Conservation (phyloP, 2,888 invertebrate species). For the Nemurella pictetii region DNA sequence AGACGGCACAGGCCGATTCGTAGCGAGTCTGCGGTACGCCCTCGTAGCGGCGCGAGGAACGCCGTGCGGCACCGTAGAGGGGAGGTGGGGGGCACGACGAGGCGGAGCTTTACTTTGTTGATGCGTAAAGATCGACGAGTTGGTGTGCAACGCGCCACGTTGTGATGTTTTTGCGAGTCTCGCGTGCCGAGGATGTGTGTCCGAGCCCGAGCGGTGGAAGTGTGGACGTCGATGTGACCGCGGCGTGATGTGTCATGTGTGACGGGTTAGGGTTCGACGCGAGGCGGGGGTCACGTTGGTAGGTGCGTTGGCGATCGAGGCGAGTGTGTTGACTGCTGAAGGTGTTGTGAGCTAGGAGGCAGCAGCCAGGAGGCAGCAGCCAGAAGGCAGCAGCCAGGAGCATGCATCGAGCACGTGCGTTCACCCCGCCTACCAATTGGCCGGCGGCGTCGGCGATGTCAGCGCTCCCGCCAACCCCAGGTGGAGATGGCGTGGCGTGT, state of each 20-base stretch:
- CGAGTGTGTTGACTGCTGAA: neutral
- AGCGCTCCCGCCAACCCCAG: neutral
- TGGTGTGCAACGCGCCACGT: neutral
- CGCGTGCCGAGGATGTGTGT: no score
- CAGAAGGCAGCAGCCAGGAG: no score
- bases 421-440: neutral
- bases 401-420: neutral
- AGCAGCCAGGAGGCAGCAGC: no score
- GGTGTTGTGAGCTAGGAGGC: no score
- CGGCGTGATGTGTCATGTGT: neutral
- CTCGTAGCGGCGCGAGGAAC: slow-evolving; percentile 26
- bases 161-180: neutral
- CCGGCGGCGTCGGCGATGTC: neutral
- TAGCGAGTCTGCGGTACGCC: neutral
- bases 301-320: neutral
- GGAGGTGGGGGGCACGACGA: slow-evolving; percentile 28
- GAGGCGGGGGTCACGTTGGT: neutral
- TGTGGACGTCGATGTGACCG: neutral
- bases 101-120: slow-evolving; percentile 4
- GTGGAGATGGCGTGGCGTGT: neutral
- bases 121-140: slow-evolving; percentile 5
- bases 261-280: neutral
- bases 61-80: slow-evolving; percentile 39
- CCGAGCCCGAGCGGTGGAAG: neutral
- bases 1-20: neutral